Evolutionary conservation across 2,797 vertebrate species (phyloP).

Genomic region (Hypotaenidia okinawae): DNA sequence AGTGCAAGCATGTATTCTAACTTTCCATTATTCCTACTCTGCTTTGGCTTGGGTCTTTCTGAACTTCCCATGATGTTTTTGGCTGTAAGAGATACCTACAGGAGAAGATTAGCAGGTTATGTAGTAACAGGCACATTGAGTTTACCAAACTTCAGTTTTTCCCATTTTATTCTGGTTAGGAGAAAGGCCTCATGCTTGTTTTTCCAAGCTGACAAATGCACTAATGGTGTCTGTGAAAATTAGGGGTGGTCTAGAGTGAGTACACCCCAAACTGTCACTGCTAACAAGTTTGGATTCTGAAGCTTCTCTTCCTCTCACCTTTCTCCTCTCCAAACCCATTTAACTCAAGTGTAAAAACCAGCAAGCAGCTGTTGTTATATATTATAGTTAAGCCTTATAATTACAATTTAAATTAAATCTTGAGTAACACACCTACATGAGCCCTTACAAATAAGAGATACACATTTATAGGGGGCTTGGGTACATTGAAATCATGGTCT

Average conservation of each 20-base stretch:
- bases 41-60: background rate
- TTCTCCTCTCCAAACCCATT: background rate
- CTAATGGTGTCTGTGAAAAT: slow-evolving; percentile 17
- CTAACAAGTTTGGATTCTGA: slow-evolving; percentile 2
- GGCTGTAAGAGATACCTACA: background rate
- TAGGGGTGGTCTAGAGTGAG: slow-evolving; percentile 39
- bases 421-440: background rate
- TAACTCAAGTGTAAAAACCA: slow-evolving; percentile 40
- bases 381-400: background rate
- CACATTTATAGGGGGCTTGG: background rate
- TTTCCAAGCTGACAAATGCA: slow-evolving; percentile 20
- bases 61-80: background rate
- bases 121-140: background rate
- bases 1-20: background rate
- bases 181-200: slow-evolving; percentile 30
- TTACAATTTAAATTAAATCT: slow-evolving; percentile 31
- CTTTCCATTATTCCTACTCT: background rate
- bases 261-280: background rate
- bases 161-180: background rate
- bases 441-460: background rate
- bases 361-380: background rate
- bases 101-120: background rate
- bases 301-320: background rate
- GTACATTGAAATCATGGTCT: background rate
- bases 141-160: slow-evolving; percentile 40